phyloP scores from a whole-genome alignment of 2,888 invertebrate species.

The Cheilosia variabilis region DNA sequence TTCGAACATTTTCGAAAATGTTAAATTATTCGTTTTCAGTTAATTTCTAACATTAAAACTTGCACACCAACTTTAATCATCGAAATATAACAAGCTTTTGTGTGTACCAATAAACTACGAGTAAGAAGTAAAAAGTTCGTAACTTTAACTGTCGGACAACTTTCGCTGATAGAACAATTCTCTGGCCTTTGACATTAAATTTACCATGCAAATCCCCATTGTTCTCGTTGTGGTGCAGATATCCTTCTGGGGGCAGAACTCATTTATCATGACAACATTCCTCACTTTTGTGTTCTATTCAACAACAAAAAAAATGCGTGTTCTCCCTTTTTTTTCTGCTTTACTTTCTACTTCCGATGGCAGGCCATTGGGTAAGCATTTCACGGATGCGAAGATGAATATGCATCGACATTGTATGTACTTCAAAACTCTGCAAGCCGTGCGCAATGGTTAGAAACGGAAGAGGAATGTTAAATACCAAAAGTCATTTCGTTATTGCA shows the following conservation, averaged over 20 bases:
- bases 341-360: conserved; percentile 39
- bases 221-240: conserved; percentile 11
- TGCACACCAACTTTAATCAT: no score
- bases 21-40: no score
- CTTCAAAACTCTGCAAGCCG: conserved; percentile 1
- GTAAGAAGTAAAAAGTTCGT: background rate
- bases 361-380: conserved; percentile 36
- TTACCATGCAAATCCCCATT: conserved; percentile 32
- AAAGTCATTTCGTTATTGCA: conserved; percentile 46
- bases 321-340: conserved; percentile 8
- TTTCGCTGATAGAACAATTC: conserved; percentile 40
- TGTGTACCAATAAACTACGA: background rate
- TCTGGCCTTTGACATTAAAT: conserved; percentile 31
- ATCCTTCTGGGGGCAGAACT: conserved; percentile 21
- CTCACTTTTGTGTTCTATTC: conserved; percentile 35
- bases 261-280: conserved; percentile 44
- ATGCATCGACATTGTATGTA: conserved; percentile 41
- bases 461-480: conserved; percentile 45
- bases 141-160: conserved; percentile 12
- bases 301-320: conserved; percentile 19
- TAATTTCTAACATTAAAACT: no score
- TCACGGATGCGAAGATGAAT: conserved; percentile 51
- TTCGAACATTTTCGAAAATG: no score
- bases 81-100: background rate
- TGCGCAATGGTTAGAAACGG: conserved; percentile 27